Evolutionary conservation across 2,113 vertebrate genomes (phyloP).

Genomic region (Peromyscus polionotus): DNA sequence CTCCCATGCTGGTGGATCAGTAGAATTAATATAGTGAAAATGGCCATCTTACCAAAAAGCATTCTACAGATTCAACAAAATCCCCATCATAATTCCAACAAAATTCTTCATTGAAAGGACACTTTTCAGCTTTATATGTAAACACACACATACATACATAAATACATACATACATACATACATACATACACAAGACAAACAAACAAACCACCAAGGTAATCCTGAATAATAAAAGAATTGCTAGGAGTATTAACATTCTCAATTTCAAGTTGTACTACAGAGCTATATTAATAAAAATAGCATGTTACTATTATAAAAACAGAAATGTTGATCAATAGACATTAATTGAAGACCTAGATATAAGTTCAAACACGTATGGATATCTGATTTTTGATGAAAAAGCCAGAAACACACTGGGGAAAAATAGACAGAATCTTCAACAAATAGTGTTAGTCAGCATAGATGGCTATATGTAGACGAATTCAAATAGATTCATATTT

Average conservation of each 20-base stretch:
- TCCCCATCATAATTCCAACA: not conserved
- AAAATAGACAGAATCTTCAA: not conserved
- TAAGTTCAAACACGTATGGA: not conserved
- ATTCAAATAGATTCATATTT: not conserved
- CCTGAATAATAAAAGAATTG: not conserved
- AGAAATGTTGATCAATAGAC: not conserved
- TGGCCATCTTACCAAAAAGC: not conserved
- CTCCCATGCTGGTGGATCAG: not conserved
- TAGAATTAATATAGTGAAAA: not conserved
- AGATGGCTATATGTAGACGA: not conserved
- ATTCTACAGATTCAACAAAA: not conserved
- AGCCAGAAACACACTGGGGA: not conserved
- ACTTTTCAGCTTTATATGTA: not conserved
- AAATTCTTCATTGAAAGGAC: not conserved
- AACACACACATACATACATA: not conserved
- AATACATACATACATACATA: no score
- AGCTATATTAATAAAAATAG: not conserved
- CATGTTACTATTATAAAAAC: not conserved
- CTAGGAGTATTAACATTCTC: not conserved
- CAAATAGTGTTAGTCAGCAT: not conserved
- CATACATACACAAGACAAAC: not conserved
- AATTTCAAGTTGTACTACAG: not conserved
- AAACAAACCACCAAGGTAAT: not conserved
- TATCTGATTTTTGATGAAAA: not conserved
- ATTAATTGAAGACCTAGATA: not conserved